These are phyloP conservation scores for Anguilla anguilla DNA, from an alignment of 2,797 vertebrate genomes.

Conservation along the genomic window DNA sequence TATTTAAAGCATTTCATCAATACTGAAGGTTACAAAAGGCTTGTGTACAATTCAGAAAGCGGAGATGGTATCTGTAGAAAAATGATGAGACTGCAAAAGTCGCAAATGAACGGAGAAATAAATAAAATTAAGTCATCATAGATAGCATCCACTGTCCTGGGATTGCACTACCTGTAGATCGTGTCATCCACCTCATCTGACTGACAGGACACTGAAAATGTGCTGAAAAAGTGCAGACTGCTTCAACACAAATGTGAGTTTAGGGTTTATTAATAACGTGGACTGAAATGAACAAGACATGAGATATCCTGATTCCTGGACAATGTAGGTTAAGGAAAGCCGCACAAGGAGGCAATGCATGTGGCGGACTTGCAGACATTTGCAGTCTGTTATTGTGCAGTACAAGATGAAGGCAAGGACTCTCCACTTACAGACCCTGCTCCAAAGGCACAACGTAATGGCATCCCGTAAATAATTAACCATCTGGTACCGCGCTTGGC, in stretches of 20 bases:
- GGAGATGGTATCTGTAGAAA: background rate
- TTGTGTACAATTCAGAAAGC: background rate
- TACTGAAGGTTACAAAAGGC: background rate
- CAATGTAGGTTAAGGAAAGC: background rate
- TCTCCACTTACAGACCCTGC: background rate
- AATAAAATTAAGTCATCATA: background rate
- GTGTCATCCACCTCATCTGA: too few relatives aligned
- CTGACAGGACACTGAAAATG: too few relatives aligned
- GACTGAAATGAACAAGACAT: background rate
- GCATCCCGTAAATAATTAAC: constrained; percentile 53
- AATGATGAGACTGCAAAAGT: background rate
- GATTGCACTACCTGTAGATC: too few relatives aligned
- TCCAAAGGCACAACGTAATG: constrained; percentile 36
- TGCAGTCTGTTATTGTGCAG: background rate
- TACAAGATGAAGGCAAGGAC: background rate
- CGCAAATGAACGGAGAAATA: background rate
- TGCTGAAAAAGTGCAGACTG: too few relatives aligned
- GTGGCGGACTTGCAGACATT: background rate
- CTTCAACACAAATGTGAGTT: too few relatives aligned
- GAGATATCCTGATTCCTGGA: background rate
- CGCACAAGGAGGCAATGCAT: background rate
- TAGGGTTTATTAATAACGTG: background rate
- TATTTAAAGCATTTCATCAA: background rate
- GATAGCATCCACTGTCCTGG: background rate
- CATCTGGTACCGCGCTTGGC: constrained; percentile 15